A percentile compares a stretch with the other conserved stretches of the same genome.
These are phyloP conservation scores for Falco peregrinus DNA, from an alignment of 2,797 vertebrate species.

Conservation along the genomic window DNA sequence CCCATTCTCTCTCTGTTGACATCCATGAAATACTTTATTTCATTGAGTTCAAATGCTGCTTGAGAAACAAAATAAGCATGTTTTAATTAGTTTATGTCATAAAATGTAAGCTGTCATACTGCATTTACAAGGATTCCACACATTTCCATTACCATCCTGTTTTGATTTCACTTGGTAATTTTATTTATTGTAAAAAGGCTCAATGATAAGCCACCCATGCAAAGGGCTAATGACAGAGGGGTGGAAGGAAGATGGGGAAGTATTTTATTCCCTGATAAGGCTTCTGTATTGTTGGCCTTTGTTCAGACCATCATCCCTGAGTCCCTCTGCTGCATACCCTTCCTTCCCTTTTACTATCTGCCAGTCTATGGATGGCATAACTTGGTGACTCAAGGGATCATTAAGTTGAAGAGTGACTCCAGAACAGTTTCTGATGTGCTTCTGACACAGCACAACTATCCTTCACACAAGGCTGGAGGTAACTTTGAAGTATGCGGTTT, in stretches of 20 bases:
- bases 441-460: not conserved
- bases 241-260: not conserved
- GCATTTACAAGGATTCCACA: constrained; percentile 19
- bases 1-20: not conserved
- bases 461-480: not conserved
- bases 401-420: not conserved
- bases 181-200: constrained; percentile 1
- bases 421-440: not conserved
- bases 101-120: constrained; percentile 32
- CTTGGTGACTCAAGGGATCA: not conserved
- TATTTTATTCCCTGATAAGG: not conserved
- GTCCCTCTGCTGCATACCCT: not conserved
- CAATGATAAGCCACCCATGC: not conserved
- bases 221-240: not conserved
- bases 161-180: constrained; percentile 18
- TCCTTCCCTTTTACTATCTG: not conserved
- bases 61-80: constrained; percentile 18
- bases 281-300: not conserved
- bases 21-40: not conserved
- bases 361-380: not conserved
- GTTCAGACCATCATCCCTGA: not conserved
- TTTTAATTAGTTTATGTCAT: constrained; percentile 43
- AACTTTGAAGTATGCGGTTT: not conserved
- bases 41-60: not conserved
- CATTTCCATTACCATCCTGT: not conserved